These are phyloP conservation scores for Vandiemenella viatica DNA, from an alignment of 2,888 invertebrate genomes.

Conservation along the genomic window DNA sequence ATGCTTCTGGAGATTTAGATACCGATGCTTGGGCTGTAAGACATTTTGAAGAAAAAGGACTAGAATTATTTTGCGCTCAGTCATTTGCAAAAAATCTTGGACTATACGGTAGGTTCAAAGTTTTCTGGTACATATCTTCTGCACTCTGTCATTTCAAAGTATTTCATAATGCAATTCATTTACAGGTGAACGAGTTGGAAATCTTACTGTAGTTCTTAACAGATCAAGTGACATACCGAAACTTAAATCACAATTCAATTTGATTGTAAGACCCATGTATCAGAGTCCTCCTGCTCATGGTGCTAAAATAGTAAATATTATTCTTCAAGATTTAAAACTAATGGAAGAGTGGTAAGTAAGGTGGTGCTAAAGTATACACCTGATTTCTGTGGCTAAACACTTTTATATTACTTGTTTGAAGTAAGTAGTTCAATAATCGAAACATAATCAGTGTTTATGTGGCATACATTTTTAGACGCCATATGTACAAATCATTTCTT, in stretches of 20 bases:
- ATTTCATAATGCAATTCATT: neutral
- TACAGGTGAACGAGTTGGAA: constrained; percentile 4
- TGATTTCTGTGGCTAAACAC: neutral
- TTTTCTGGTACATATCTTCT: neutral
- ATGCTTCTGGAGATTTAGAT: constrained; percentile 3
- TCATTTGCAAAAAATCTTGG: constrained; percentile 4
- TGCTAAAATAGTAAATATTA: neutral
- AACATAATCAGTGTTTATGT: too few relatives aligned
- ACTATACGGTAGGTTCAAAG: constrained; percentile 4
- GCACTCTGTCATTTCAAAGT: neutral
- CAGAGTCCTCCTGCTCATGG: constrained; percentile 2
- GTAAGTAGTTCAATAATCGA: too few relatives aligned
- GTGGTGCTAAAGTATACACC: neutral
- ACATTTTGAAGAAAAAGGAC: constrained; percentile 3
- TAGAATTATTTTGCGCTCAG: constrained; percentile 4
- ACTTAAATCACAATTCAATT: neutral
- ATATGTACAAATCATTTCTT: too few relatives aligned
- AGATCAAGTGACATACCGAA: neutral
- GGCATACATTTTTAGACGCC: too few relatives aligned
- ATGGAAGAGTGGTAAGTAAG: constrained; percentile 3
- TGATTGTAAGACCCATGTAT: constrained; percentile 2
- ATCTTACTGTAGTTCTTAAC: neutral
- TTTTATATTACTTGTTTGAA: too few relatives aligned
- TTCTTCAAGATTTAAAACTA: neutral
- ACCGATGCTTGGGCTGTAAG: constrained; percentile 7